Conservation (phyloP, 2,888 invertebrate species). For the Sphaerophoria taeniata region DNA sequence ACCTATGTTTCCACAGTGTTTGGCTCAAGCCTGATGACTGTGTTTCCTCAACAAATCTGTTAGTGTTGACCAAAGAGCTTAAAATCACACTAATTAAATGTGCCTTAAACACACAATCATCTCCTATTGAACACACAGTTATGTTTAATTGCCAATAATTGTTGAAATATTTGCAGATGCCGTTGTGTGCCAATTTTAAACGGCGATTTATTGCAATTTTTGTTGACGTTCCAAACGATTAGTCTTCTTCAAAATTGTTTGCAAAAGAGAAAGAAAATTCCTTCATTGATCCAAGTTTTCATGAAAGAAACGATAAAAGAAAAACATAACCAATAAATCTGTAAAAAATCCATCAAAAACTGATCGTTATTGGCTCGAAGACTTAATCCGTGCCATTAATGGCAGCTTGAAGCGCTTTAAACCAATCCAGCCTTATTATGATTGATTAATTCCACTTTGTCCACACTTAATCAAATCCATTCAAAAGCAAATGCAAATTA, state of each 20-base stretch:
- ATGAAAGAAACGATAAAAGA: background rate
- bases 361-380: too few relatives aligned
- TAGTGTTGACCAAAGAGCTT: too few relatives aligned
- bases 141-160: constrained; percentile 63
- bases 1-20: too few relatives aligned
- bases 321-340: too few relatives aligned
- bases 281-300: background rate
- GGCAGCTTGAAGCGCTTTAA: background rate
- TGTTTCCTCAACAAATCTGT: too few relatives aligned
- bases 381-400: background rate
- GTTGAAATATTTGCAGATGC: constrained; percentile 47
- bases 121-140: too few relatives aligned
- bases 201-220: constrained; percentile 18
- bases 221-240: background rate
- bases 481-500: constrained; percentile 38
- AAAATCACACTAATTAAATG: too few relatives aligned
- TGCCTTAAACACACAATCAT: too few relatives aligned
- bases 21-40: too few relatives aligned
- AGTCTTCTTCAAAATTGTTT: constrained; percentile 3
- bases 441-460: constrained; percentile 34
- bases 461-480: constrained; percentile 43
- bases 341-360: too few relatives aligned
- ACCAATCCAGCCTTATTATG: constrained; percentile 3
- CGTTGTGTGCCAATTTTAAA: constrained; percentile 11
- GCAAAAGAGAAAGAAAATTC: too few relatives aligned